These are phyloP conservation scores for Smutsia temminckii DNA, from an alignment of 2,797 vertebrate species.

Conservation along the genomic window DNA sequence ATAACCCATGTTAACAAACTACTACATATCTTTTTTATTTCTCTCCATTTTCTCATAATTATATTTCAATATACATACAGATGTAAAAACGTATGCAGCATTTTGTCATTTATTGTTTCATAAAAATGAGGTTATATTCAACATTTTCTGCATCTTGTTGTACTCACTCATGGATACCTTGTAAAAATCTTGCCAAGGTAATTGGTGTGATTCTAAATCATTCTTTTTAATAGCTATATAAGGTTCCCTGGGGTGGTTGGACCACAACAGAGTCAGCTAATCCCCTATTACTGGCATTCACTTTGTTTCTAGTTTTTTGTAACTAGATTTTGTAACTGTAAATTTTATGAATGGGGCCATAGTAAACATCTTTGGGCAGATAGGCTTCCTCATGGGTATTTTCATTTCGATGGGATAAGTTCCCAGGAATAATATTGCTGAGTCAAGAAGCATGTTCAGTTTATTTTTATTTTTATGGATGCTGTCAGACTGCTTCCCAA, in stretches of 20 bases:
- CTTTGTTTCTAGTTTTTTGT: neutral
- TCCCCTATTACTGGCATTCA: neutral
- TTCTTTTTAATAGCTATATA: slow-evolving; percentile 40
- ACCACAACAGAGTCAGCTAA: neutral
- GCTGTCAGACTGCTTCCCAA: slow-evolving; percentile 23
- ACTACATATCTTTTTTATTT: neutral
- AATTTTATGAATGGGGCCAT: neutral
- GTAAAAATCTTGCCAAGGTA: slow-evolving; percentile 34
- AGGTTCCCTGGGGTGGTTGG: neutral
- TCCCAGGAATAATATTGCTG: slow-evolving; percentile 12
- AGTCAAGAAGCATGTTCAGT: slow-evolving; percentile 41
- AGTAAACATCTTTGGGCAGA: neutral
- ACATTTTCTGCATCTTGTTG: slow-evolving; percentile 31
- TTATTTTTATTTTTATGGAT: slow-evolving; percentile 53
- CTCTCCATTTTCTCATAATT: neutral
- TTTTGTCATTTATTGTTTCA: slow-evolving; percentile 45
- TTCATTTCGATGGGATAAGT: neutral
- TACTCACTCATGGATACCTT: neutral
- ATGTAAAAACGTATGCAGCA: neutral
- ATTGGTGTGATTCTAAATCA: slow-evolving; percentile 38
- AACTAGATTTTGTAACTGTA: neutral
- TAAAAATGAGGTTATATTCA: slow-evolving; percentile 25
- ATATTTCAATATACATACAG: neutral
- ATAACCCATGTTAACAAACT: neutral
- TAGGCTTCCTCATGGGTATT: neutral